phyloP scores from a whole-genome alignment of 2,797 vertebrate genomes.

The Chromis chromis region DNA sequence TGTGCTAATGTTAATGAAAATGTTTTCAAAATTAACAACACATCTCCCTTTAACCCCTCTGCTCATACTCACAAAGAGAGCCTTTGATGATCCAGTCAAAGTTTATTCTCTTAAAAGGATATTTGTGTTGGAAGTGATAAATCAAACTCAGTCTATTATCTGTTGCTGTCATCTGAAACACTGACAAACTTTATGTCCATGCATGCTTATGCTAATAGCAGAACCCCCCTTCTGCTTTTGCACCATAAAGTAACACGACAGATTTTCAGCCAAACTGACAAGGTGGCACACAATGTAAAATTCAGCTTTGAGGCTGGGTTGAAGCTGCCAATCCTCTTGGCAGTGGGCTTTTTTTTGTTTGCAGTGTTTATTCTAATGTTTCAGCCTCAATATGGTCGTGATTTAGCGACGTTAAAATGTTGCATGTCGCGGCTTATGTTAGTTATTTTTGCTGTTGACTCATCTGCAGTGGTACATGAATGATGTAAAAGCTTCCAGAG shows the following conservation, averaged over 20 bases:
- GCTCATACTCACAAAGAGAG: not conserved
- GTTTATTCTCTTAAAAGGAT: conserved; percentile 1
- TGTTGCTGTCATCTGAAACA: conserved; percentile 13
- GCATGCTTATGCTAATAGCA: too few species aligned
- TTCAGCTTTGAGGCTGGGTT: conserved; percentile 1
- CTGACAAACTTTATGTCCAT: not conserved
- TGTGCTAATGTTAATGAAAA: conserved; percentile 9
- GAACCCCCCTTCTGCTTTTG: conserved; percentile 8
- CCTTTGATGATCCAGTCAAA: conserved; percentile 32
- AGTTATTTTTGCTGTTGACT: conserved; percentile 62
- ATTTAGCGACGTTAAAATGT: conserved; percentile 50
- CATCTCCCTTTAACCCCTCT: conserved; percentile 11
- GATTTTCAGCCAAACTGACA: conserved; percentile 32
- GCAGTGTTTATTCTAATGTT: conserved; percentile 55
- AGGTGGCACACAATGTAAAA: conserved; percentile 27
- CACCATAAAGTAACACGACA: conserved; percentile 5
- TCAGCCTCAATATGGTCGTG: conserved; percentile 52
- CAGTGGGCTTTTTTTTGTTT: conserved; percentile 18
- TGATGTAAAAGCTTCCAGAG: conserved; percentile 62
- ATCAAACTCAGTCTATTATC: conserved; percentile 17
- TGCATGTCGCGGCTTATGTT: conserved; percentile 55
- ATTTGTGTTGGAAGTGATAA: not conserved
- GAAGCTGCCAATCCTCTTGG: conserved; percentile 43
- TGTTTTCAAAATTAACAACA: not conserved
- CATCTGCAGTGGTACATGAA: conserved; percentile 43